Base-by-base conservation (phyloP, 2,113 vertebrate genomes). In the Spermophilus dauricus region DNA sequence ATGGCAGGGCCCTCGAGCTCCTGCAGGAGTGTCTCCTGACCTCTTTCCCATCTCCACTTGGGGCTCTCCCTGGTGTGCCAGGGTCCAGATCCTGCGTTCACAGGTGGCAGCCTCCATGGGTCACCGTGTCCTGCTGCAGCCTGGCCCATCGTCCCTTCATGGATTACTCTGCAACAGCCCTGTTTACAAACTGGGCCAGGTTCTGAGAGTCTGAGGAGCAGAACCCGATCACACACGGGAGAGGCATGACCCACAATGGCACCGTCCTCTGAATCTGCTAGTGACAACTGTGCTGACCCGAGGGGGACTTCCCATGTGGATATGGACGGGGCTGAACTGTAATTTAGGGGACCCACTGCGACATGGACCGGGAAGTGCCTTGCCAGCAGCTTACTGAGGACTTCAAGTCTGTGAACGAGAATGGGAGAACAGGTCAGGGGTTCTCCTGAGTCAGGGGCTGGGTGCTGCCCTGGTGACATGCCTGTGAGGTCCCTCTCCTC, bases 11-110 rank as follows among this genome's bases (percentile, higher is more conserved):
- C 70, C 4, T 1, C 70, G 1, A 34, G 18, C 37, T 2, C n/a
- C 22, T 58, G 1, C 3, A 7, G 51, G 56, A 20, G n/a, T 0
- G 0, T n/a, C 37, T 5, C n/a, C 26, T 0, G 10, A 9, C 1
- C 75, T 32, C 61, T n/a, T 1, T 32, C 45, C 34, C 39, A 4
- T 32, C n/a, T 45, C 34, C n/a, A 45, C 45, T 9, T 45, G 45
- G 45, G 8, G 45, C 45, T 45, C 56, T 20, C 8, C 56, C 56
- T 22, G 18, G 56, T 58, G 56, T 58, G 56, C 56, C 18, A 45
- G 6, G 6, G 56, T 58, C 56, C 18, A 58, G 7, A 45, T 22
- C 56, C 56, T 61, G 58, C 22, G 20, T 22, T 24, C 58, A 22
- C 8, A 51, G 45, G 28, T 48, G 14, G 16, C 30, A 77, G 42